Evolutionary conservation across 2,888 invertebrate species (phyloP).

Genomic region (Cepaea hortensis): DNA sequence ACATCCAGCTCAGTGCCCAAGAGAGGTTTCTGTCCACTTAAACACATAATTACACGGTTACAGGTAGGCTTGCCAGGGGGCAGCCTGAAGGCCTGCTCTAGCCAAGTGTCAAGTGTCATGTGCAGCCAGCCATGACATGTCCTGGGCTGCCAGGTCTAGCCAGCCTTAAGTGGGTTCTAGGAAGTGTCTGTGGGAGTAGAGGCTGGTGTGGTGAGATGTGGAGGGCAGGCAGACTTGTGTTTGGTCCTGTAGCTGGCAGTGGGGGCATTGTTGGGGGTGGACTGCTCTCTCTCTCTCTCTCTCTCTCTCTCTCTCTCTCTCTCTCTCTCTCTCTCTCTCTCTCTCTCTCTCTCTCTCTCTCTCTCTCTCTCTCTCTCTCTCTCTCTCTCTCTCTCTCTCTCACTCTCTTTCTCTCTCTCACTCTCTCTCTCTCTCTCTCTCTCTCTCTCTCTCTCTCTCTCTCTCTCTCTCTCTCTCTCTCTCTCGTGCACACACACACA

Average conservation of each 20-base stretch:
- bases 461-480: not conserved
- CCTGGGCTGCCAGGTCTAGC: too few species aligned
- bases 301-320: constrained; percentile 23
- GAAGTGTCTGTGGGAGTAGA: too few species aligned
- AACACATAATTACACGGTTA: too few species aligned
- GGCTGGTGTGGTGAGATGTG: too few species aligned
- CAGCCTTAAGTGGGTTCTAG: too few species aligned
- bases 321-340: not conserved
- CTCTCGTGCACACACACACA: not conserved
- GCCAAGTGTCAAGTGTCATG: too few species aligned
- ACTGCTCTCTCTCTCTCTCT: constrained; percentile 2
- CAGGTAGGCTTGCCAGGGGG: too few species aligned
- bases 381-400: not conserved
- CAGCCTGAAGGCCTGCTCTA: too few species aligned
- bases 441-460: not conserved
- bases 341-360: not conserved
- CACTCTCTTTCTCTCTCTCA: not conserved
- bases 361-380: not conserved
- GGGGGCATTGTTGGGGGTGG: not conserved
- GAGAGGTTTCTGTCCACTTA: too few species aligned
- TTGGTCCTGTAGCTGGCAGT: not conserved
- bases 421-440: not conserved
- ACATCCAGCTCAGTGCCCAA: too few species aligned
- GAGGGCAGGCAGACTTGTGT: too few species aligned
- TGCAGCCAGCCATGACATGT: too few species aligned